phyloP scores from a whole-genome alignment of 2,797 vertebrate species.

The Micropoecilia bifurca region DNA sequence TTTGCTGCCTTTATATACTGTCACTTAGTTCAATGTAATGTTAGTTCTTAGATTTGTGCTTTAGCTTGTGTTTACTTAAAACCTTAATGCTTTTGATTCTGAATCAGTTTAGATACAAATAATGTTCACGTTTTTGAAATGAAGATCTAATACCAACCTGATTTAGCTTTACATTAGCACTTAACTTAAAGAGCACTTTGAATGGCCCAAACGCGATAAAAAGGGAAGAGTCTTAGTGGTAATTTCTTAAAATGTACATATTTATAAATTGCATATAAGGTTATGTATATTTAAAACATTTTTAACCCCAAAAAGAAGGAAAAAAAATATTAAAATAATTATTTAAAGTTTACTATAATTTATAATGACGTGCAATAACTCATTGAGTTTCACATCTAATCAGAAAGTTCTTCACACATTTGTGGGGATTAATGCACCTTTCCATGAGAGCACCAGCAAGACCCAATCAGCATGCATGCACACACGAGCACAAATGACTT shows the following conservation, averaged over 20 bases:
- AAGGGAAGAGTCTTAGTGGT: slow-evolving; percentile 20
- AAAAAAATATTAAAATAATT: slow-evolving; percentile 16
- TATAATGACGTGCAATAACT: slow-evolving; percentile 73
- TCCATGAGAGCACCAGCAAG: slow-evolving; percentile 66
- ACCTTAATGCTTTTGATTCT: slow-evolving; percentile 12
- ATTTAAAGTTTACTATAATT: slow-evolving; percentile 52
- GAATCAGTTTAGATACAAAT: slow-evolving; percentile 14
- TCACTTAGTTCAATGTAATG: slow-evolving; percentile 59
- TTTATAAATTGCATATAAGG: slow-evolving; percentile 38
- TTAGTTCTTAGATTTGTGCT: slow-evolving; percentile 15
- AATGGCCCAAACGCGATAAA: slow-evolving; percentile 34
- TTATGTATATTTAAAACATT: slow-evolving; percentile 36
- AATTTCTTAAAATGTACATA: slow-evolving; percentile 21
- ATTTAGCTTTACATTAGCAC: slow-evolving; percentile 53
- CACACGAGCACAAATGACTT: slow-evolving; percentile 66
- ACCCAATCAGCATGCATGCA: slow-evolving; percentile 37
- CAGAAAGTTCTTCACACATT: slow-evolving; percentile 33
- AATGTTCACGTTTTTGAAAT: slow-evolving; percentile 10
- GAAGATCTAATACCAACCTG: slow-evolving; percentile 18
- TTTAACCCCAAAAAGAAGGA: slow-evolving; percentile 24
- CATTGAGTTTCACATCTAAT: slow-evolving; percentile 38
- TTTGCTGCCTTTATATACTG: slow-evolving; percentile 50
- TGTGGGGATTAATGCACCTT: slow-evolving; percentile 33
- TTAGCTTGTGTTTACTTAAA: slow-evolving; percentile 14
- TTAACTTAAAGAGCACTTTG: slow-evolving; percentile 72